Conservation (phyloP, 2,888 invertebrate species). For the Calliopum simillimum region DNA sequence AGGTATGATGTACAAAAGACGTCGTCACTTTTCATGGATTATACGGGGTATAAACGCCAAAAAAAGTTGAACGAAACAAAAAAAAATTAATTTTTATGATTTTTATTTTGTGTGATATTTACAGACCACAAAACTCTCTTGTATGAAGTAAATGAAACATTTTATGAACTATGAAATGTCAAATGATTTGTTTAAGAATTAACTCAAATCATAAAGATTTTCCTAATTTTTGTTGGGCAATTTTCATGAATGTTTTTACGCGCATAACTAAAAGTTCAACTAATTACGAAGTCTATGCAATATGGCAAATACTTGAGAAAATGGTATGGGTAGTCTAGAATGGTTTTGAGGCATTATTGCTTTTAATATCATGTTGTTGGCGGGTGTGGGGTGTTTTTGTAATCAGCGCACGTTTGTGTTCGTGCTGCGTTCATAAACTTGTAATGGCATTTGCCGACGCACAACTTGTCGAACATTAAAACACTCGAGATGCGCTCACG, state of each 20-base stretch:
- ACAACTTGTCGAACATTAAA: constrained; percentile 45
- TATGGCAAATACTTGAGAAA: constrained; percentile 6
- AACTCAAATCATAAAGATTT: neutral
- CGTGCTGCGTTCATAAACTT: constrained; percentile 58
- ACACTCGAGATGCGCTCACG: constrained; percentile 22
- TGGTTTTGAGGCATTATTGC: too few species aligned
- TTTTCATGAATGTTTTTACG: neutral
- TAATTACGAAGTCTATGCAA: constrained; percentile 2
- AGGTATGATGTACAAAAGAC: neutral
- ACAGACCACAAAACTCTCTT: neutral
- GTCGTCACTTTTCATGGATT: neutral
- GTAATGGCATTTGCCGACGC: constrained; percentile 55
- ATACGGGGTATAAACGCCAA: neutral
- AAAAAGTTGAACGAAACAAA: neutral
- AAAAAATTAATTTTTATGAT: constrained; percentile 12
- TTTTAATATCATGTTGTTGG: neutral
- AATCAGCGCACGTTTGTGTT: constrained; percentile 52
- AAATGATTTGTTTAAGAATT: neutral
- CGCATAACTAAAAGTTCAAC: neutral
- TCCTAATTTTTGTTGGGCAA: neutral
- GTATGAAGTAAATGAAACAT: neutral
- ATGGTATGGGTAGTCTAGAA: neutral
- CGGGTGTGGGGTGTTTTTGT: constrained; percentile 43
- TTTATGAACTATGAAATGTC: constrained; percentile 6
- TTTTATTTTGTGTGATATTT: constrained; percentile 2